Percentiles rank a stretch among this genome's conserved stretches.
These are phyloP conservation scores for Hypotaenidia okinawae DNA, from an alignment of 2,797 vertebrate species.

Conservation along the genomic window DNA sequence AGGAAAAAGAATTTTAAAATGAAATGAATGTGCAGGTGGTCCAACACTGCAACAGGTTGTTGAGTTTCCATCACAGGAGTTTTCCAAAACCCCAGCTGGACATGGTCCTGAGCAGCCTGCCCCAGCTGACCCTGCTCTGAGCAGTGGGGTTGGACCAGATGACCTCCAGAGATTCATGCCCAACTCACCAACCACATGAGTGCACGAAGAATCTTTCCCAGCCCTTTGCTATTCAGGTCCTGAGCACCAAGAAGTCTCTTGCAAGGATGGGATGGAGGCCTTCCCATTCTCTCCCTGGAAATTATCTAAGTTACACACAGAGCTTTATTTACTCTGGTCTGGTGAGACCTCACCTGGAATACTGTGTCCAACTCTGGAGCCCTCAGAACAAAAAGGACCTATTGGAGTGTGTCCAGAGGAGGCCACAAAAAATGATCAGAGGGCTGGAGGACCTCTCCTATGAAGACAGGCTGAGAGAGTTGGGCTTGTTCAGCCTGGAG, in stretches of 20 bases:
- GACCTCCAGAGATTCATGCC: not conserved
- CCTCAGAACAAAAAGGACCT: too few relatives aligned
- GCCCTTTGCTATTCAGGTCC: not conserved
- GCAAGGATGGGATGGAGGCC: not conserved
- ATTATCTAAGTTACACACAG: too few relatives aligned
- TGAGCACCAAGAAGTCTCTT: not conserved
- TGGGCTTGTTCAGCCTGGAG: too few relatives aligned
- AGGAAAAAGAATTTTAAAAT: not conserved
- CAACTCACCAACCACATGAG: rapidly evolving
- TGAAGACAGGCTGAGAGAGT: too few relatives aligned
- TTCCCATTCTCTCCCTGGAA: not conserved
- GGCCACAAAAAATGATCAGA: too few relatives aligned
- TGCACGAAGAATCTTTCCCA: rapidly evolving
- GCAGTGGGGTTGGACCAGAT: not conserved
- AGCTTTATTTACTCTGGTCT: not conserved
- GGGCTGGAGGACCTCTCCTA: too few relatives aligned
- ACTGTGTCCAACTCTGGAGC: too few relatives aligned
- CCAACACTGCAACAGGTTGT: not conserved
- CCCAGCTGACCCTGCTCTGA: not conserved
- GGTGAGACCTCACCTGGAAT: too few relatives aligned
- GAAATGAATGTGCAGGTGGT: rapidly evolving
- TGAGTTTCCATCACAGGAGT: not conserved
- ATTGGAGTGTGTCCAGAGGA: too few relatives aligned
- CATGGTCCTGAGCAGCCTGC: not conserved
- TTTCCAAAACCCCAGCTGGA: not conserved